Conservation (phyloP, 2,888 invertebrate species). For the Leptothorax acervorum region DNA sequence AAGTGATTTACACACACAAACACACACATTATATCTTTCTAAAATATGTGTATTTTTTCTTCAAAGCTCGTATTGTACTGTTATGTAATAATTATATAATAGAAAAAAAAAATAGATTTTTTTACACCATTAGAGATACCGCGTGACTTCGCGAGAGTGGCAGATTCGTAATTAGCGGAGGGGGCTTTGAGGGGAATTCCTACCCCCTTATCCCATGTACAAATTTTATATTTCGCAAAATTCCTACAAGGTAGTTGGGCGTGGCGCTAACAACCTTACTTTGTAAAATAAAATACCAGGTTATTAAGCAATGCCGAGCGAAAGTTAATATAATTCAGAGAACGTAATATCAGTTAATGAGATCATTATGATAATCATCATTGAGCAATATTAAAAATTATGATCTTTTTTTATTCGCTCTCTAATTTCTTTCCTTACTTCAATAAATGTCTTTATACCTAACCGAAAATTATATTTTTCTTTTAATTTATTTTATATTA, state of each 20-base stretch:
- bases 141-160: neutral
- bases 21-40: neutral
- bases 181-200: neutral
- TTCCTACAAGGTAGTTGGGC: neutral
- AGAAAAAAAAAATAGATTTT: neutral
- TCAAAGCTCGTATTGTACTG: neutral
- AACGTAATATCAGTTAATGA: neutral
- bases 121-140: neutral
- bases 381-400: slow-evolving; percentile 7
- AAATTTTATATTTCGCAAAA: neutral
- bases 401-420: neutral
- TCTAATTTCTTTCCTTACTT: neutral
- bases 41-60: neutral
- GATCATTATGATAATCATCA: neutral
- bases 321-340: slow-evolving; percentile 18
- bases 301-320: neutral
- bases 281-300: neutral
- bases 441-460: neutral
- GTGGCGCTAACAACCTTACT: neutral
- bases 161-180: neutral
- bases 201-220: neutral
- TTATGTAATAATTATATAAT: neutral
- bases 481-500: neutral
- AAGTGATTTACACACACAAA: too few species aligned
- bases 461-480: neutral